Base-by-base conservation (phyloP, 2,113 vertebrate species). In the Falcunculus frontatus region DNA sequence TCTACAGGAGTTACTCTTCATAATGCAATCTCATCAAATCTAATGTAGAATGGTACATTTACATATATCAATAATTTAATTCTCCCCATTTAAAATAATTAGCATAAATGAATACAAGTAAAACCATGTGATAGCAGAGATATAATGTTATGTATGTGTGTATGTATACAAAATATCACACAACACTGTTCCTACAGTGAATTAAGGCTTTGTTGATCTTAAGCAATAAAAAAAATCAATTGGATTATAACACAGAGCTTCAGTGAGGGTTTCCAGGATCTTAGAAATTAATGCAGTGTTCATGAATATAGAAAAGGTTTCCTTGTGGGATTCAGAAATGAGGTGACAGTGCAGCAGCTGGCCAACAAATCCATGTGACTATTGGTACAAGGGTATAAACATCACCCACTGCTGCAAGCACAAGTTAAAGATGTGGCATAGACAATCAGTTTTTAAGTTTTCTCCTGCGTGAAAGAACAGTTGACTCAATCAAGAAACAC, bases 301-400 rank as follows among this genome's bases (percentile, higher is more conserved):
- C 86, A 95, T 96, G 88, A 95, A 95, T 95, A 97, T 95, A 85
- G 85, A 97, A 81, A 3, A 94, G 64, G 37, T 70, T 97, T 95
- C 89, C 94, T 92, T 86, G 64, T 59, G 75, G 79, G 92, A 95
- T 76, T 95, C 68, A 88, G 96, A 94, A 96, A 77, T 69, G 78
- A 94, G 79, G 67, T 89, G 95, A 95, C 91, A 92, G 74, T 93
- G 82, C 82, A 94, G 89, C 95, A 96, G 78, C 91, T 94, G 94
- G 91, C 89, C 81, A 91, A 57, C 67, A 93, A 72, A 78, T 94
- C 75, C 39, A 2, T 83, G 47, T 95, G 91, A 64, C 89, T 94
- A 6, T 62, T 85, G 85, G 64, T 83, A 80, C 75, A 84, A 68
- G 47, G n/a, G 91, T 90, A 88, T 91, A 72, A 89, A 80, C 82